phyloP scores from a whole-genome alignment of 2,888 invertebrate genomes.

The Nomada fabriciana region DNA sequence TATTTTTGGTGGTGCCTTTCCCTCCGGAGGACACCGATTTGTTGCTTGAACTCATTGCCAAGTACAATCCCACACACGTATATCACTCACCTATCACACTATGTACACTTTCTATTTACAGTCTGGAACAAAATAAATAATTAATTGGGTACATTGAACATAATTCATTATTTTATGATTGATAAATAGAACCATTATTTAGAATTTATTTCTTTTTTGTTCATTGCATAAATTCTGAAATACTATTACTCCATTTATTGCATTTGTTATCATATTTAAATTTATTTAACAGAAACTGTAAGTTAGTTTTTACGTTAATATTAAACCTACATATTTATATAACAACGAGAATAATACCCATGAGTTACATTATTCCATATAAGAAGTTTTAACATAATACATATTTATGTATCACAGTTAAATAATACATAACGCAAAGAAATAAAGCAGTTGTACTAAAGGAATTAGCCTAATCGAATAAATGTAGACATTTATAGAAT shows the following conservation, averaged over 20 bases:
- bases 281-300: background rate
- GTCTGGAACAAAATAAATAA: constrained; percentile 85
- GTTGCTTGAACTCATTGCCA: constrained; percentile 83
- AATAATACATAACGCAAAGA: background rate
- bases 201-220: background rate
- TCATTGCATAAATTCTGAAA: background rate
- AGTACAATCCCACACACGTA: constrained; percentile 79
- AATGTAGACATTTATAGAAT: background rate
- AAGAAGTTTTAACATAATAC: background rate
- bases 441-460: background rate
- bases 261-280: background rate
- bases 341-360: background rate
- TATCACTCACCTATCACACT: constrained; percentile 86
- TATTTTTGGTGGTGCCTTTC: constrained; percentile 80
- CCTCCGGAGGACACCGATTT: constrained; percentile 82
- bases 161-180: background rate
- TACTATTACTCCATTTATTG: background rate
- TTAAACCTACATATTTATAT: background rate
- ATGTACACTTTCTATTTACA: constrained; percentile 94
- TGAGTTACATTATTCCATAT: too few relatives aligned
- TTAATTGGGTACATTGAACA: constrained; percentile 27
- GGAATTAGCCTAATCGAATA: background rate
- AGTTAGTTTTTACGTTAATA: background rate
- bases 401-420: background rate
- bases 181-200: constrained; percentile 2